Base-by-base conservation (phyloP, 1,140 invertebrate species). In the Rhagoletis zephyria region DNA sequence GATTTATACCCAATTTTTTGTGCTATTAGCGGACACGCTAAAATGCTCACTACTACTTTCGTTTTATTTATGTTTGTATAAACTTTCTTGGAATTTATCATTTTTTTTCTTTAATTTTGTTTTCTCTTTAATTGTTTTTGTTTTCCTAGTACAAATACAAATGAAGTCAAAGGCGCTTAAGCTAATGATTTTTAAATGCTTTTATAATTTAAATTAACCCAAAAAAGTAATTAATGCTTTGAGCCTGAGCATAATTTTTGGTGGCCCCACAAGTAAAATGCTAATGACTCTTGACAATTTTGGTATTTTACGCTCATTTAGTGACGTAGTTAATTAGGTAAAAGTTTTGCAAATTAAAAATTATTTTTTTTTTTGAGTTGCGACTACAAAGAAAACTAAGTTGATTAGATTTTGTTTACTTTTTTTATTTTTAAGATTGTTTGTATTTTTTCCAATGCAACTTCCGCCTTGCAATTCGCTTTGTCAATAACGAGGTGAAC, bases 181-280 rank as follows among this genome's bases (percentile, higher is more conserved):
- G 19, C 74, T 81, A 81, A 81, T 81, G 48, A 51, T 81, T 81
- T 81, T 81, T 81, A 30, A 81, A 81, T 81, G 74, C n/a, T 16
- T 81, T 81, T 81, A 56, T 56, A 77, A 77, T 77, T 51, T 19
- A 19, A 77, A 77, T 77, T 4, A 59, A 48, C 45, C 56, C 2
- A 14, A 3, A 10, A n/a, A 51, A 56, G 6, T 56, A 30, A 19
- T 10, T 19, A 4, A 56, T 56, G 14, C 7, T 4, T 81, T 51
- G 70, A 4, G 16, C 30, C 42, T n/a, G 16, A 0, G 51, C 48
- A 74, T 51, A 70, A 2, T 48, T 74, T 16, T 3, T 74, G 70
- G 5, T 51, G 45, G 30, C 45, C 48, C 6, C 16, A 51, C 45
- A 74, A 74, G 48, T 48, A 40, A 30, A 30, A 30, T 30, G 9